phyloP scores from a whole-genome alignment of 2,888 invertebrate genomes.

The Congeria kusceri region DNA sequence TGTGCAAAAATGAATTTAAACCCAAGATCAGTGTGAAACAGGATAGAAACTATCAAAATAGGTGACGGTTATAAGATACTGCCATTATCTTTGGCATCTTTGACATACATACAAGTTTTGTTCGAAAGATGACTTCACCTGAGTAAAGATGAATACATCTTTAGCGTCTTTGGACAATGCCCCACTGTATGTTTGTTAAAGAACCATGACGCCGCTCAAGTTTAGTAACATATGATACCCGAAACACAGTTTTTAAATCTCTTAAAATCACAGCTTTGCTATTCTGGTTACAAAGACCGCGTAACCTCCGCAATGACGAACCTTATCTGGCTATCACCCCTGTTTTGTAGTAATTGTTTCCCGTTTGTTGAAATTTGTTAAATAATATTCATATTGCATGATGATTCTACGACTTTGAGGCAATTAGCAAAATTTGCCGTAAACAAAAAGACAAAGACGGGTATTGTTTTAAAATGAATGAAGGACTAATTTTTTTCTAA shows the following conservation, averaged over 20 bases:
- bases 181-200: conserved; percentile 38
- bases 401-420: conserved; percentile 18
- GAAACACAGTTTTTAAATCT: conserved; percentile 32
- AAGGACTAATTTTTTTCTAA: conserved; percentile 40
- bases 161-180: conserved; percentile 23
- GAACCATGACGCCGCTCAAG: conserved; percentile 37
- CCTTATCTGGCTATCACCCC: conserved; percentile 53
- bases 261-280: conserved; percentile 43
- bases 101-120: conserved; percentile 37
- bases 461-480: conserved; percentile 44
- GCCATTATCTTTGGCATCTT: conserved; percentile 21
- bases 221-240: conserved; percentile 53
- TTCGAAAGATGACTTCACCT: conserved; percentile 37
- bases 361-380: conserved; percentile 51
- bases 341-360: conserved; percentile 50
- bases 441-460: conserved; percentile 45
- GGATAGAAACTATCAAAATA: neutral
- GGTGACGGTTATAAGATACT: conserved; percentile 29
- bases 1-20: too few relatives aligned
- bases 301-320: conserved; percentile 21
- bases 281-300: conserved; percentile 33
- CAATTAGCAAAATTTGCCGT: conserved; percentile 50
- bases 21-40: too few relatives aligned
- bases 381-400: conserved; percentile 62
- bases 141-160: conserved; percentile 31